Base-by-base conservation (phyloP, 2,113 vertebrate genomes). In the Tonatia bakeri region DNA sequence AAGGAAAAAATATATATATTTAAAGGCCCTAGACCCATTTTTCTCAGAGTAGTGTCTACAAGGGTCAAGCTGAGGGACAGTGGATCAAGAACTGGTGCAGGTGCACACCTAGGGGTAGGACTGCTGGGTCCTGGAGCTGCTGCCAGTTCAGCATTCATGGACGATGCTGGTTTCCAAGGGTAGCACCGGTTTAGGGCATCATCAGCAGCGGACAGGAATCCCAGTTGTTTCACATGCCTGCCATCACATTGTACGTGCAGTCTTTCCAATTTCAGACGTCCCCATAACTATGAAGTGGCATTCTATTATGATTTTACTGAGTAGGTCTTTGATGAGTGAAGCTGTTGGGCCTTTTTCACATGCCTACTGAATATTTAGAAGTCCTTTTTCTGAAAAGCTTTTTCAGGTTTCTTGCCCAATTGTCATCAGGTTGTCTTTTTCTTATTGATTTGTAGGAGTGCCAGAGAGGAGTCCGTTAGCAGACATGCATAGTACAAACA, bases 221-320 rank as follows among this genome's bases (percentile, higher is more conserved):
- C 33, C 10, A 7, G 33, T 36, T 73, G 36, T 47, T 61, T 54
- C 40, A 9, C 20, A 4, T 47, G n/a, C n/a, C 92, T 36, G 33
- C 15, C 36, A 56, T 28, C 31, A 38, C 76, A 33, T 59, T 5
- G 40, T 24, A 54, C 1, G 33, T 15, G 40, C 31, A 2, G 31
- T 70, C 82, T 92, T 75, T 85, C 90, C 91, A 17, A 70, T 28
- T n/a, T 70, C 33, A 96, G 82, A 88, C 4, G 24, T 70, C 73
- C 77, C 47, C 12, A 16, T 40, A 64, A 38, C 12, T 36, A 69
- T 10, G 33, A 70, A 28, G 54, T 6, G 4, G 24, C 20, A 76
- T 38, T 87, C 79, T 52, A 88, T 24, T 65, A 31, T 33, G 43
- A 67, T 45, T 86, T 91, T 43, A n/a, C 26, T 45, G 76, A 65